Percentiles rank a stretch among this genome's conserved stretches.
These are phyloP conservation scores for Pseudopodoces humilis DNA, from an alignment of 2,113 vertebrate genomes.

Conservation along the genomic window DNA sequence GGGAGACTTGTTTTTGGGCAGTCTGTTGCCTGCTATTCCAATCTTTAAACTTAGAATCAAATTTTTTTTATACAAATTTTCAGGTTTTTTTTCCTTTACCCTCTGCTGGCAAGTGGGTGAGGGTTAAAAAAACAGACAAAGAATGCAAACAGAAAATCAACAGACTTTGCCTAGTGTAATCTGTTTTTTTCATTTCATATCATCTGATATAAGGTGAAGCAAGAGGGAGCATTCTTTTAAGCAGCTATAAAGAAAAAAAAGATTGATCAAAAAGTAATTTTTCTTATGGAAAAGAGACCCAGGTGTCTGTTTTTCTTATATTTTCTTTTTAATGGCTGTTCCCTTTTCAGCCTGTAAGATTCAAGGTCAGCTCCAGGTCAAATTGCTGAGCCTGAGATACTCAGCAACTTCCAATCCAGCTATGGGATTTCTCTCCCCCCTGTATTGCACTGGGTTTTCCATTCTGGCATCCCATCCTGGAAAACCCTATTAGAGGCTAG, in stretches of 20 bases:
- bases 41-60: background rate
- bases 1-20: background rate
- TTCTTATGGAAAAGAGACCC: constrained; percentile 22
- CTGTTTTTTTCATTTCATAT: constrained; percentile 13
- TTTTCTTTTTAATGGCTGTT: constrained; percentile 15
- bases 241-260: constrained; percentile 25
- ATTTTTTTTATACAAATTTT: background rate
- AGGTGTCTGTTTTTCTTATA: constrained; percentile 9
- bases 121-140: background rate
- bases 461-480: background rate
- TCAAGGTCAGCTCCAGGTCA: constrained; percentile 13
- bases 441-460: background rate
- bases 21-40: background rate
- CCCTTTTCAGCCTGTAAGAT: background rate
- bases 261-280: constrained; percentile 37
- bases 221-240: constrained; percentile 26
- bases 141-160: background rate
- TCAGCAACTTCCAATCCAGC: background rate
- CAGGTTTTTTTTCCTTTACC: background rate
- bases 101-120: background rate
- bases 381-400: background rate
- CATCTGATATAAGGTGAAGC: constrained; percentile 11
- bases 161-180: background rate
- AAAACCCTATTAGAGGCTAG: background rate
- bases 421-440: background rate